A percentile compares a stretch with the other conserved stretches of the same genome.
Conservation (phyloP, 2,797 vertebrate genomes). For the Parotocinclus haroldoi region DNA sequence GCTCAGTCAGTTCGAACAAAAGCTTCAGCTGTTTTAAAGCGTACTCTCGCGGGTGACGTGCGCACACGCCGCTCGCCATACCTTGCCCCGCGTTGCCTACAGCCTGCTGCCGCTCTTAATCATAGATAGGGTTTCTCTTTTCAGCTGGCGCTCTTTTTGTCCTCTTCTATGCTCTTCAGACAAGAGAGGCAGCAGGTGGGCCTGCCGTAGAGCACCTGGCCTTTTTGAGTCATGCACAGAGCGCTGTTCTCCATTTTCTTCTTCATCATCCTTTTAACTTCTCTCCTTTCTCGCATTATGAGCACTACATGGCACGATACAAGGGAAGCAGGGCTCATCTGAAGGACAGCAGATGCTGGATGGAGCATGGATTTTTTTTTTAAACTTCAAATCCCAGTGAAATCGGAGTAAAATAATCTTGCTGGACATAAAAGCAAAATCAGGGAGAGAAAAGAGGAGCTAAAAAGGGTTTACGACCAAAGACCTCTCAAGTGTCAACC, state of each 20-base stretch:
- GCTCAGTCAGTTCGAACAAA: neutral
- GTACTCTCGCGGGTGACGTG: constrained; percentile 15
- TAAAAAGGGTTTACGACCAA: constrained; percentile 49
- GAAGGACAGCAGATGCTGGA: constrained; percentile 1
- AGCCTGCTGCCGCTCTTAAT: constrained; percentile 28
- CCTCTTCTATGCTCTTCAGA: constrained; percentile 50
- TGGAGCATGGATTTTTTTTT: neutral
- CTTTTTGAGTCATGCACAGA: neutral
- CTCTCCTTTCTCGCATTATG: neutral
- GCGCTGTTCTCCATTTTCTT: neutral
- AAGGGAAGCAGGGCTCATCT: neutral
- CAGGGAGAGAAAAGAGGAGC: constrained; percentile 43
- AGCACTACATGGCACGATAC: neutral
- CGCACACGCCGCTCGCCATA: constrained; percentile 12
- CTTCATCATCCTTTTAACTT: neutral
- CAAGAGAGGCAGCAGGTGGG: constrained; percentile 57
- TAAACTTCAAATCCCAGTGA: constrained; percentile 53
- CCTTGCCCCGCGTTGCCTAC: constrained; percentile 18
- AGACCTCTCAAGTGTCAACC: constrained; percentile 40
- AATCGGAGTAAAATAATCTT: constrained; percentile 66
- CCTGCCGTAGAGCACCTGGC: constrained; percentile 53
- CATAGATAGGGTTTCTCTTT: constrained; percentile 24
- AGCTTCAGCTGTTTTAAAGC: neutral
- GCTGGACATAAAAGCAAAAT: constrained; percentile 44
- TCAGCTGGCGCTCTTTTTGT: constrained; percentile 21